Evolutionary conservation across 2,888 invertebrate species (phyloP).

Genomic region (Scaptomyza polygonia): DNA sequence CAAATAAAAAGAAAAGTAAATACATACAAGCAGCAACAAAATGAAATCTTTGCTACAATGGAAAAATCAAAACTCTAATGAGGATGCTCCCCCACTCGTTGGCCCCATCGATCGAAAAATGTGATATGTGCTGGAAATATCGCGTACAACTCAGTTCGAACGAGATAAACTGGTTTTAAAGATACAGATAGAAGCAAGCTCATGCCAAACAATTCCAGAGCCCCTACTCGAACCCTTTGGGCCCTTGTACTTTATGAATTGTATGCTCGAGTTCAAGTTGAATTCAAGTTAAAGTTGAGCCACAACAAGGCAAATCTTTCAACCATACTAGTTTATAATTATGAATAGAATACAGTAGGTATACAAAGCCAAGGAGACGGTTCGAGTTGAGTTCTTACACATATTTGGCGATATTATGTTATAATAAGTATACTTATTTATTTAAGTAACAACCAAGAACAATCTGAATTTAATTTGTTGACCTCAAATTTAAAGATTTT

Average conservation of each 20-base stretch:
- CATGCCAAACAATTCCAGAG: slow-evolving; percentile 17
- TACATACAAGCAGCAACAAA: neutral
- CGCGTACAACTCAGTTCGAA: slow-evolving; percentile 47
- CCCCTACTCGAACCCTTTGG: neutral
- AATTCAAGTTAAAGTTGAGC: slow-evolving; percentile 30
- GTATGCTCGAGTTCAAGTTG: too few species aligned
- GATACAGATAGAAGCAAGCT: slow-evolving; percentile 32
- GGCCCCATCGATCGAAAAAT: slow-evolving; percentile 7
- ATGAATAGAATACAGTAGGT: slow-evolving; percentile 2
- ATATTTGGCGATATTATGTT: too few species aligned
- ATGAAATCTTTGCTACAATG: slow-evolving; percentile 26
- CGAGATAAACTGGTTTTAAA: slow-evolving; percentile 69
- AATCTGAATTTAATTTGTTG: neutral
- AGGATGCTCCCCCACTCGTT: slow-evolving; percentile 50
- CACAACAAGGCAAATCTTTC: slow-evolving; percentile 40
- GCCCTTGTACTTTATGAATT: slow-evolving; percentile 36
- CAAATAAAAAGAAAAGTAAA: neutral
- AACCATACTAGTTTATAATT: slow-evolving; percentile 3
- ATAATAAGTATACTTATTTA: too few species aligned
- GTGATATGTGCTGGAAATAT: slow-evolving; percentile 48
- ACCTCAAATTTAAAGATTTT: neutral
- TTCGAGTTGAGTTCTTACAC: too few species aligned
- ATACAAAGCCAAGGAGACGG: neutral
- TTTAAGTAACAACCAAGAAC: too few species aligned
- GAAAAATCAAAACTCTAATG: slow-evolving; percentile 66